These are phyloP conservation scores for Dasypogon diadema DNA, from an alignment of 2,888 invertebrate genomes.

Conservation along the genomic window DNA sequence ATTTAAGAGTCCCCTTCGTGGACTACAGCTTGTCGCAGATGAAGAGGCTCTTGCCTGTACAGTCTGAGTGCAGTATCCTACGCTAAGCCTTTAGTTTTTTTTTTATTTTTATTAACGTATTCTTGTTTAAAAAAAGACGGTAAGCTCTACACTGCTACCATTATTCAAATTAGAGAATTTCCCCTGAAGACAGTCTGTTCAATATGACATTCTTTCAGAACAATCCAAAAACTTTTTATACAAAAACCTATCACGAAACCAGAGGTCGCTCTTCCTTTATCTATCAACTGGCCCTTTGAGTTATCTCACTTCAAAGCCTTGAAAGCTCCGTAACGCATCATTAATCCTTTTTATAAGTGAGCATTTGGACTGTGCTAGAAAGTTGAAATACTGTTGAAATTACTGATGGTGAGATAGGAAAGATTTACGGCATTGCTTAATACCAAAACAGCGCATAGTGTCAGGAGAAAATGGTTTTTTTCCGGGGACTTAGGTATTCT, in stretches of 20 bases:
- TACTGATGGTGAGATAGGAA: slow-evolving; percentile 49
- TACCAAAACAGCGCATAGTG: slow-evolving; percentile 3
- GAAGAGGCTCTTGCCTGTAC: too few species aligned
- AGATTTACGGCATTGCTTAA: slow-evolving; percentile 42
- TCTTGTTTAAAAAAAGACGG: too few species aligned
- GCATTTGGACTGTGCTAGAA: slow-evolving; percentile 40
- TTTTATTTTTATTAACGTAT: too few species aligned
- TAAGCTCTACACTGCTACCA: too few species aligned
- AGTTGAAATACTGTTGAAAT: slow-evolving; percentile 50
- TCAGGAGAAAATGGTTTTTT: slow-evolving; percentile 21
- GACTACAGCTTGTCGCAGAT: too few species aligned
- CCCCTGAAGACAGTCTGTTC: too few species aligned
- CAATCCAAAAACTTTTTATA: slow-evolving; percentile 23
- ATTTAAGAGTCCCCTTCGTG: too few species aligned
- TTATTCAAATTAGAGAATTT: too few species aligned
- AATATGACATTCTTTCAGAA: not conserved
- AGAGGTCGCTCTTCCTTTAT: not conserved
- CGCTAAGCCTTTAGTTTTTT: too few species aligned
- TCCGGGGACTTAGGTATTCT: slow-evolving; percentile 26
- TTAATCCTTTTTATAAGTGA: slow-evolving; percentile 51
- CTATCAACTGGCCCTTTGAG: slow-evolving; percentile 25
- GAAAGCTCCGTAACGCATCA: slow-evolving; percentile 50
- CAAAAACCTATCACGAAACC: slow-evolving; percentile 32
- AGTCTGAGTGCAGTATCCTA: too few species aligned
- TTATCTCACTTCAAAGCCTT: slow-evolving; percentile 22